Conservation (phyloP, 2,888 invertebrate species). For the Sicus ferrugineus region DNA sequence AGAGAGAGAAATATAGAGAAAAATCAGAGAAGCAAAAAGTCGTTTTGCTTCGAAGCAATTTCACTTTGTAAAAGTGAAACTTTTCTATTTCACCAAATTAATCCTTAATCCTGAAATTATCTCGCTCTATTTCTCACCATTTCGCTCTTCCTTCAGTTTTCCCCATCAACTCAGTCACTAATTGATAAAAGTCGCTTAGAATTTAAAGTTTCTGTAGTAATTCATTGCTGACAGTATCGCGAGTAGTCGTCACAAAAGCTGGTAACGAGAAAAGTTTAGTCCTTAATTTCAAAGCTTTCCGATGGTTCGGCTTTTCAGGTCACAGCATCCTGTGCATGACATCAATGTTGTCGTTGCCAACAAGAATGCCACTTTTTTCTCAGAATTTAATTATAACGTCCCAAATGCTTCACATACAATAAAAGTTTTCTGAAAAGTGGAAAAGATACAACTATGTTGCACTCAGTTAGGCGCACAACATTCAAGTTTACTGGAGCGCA, state of each 20-base stretch:
- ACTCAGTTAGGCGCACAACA: neutral
- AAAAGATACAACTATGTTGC: neutral
- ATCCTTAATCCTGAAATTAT: too few relatives aligned
- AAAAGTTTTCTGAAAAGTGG: neutral
- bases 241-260: neutral
- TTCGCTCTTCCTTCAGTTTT: neutral
- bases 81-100: too few relatives aligned
- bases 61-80: too few relatives aligned
- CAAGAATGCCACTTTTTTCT: too few relatives aligned
- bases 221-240: neutral
- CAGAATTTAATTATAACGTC: slow-evolving; percentile 22
- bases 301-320: slow-evolving; percentile 2
- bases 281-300: neutral
- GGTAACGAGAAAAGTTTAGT: neutral
- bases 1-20: too few relatives aligned
- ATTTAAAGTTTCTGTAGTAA: neutral
- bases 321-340: slow-evolving; percentile 22
- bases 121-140: neutral
- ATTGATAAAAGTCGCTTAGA: neutral
- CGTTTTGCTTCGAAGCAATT: too few relatives aligned
- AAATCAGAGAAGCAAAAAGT: too few relatives aligned
- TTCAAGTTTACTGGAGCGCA: slow-evolving; percentile 29
- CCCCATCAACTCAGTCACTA: neutral
- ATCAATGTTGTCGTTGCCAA: slow-evolving; percentile 1
- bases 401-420: neutral